phyloP scores from a whole-genome alignment of 1,140 invertebrate species.

The Ceratina australensis region DNA sequence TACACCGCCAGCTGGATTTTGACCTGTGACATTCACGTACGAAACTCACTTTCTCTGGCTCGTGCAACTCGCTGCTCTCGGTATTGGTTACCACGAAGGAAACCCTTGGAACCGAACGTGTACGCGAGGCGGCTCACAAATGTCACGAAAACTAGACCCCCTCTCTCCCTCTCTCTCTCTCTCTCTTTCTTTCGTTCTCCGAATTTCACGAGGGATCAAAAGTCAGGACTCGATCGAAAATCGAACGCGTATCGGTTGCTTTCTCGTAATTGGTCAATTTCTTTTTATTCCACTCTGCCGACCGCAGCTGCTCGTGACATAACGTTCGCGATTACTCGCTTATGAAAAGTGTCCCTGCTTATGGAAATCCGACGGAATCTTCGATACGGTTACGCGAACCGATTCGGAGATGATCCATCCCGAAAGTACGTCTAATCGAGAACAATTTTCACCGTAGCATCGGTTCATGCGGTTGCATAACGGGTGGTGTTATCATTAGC shows the following conservation, averaged over 20 bases:
- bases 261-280: conserved; percentile 22
- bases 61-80: conserved; percentile 44
- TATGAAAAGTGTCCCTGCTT: not conserved
- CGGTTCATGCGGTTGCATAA: too few species aligned
- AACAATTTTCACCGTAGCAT: too few species aligned
- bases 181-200: too few species aligned
- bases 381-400: not conserved
- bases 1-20: conserved; percentile 61
- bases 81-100: conserved; percentile 42
- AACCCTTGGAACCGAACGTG: not conserved
- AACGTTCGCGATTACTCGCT: conserved; percentile 7
- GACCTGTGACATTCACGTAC: conserved; percentile 74
- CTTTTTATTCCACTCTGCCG: not conserved
- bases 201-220: too few species aligned
- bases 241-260: not conserved
- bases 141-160: conserved; percentile 57
- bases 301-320: conserved; percentile 35
- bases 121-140: conserved; percentile 64
- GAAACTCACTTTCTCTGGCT: conserved; percentile 72
- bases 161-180: too few species aligned
- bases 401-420: too few species aligned
- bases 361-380: not conserved
- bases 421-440: too few species aligned
- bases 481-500: too few species aligned
- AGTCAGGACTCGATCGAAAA: too few species aligned